phyloP scores from a whole-genome alignment of 2,113 vertebrate species.

The Pterocles burchelli region DNA sequence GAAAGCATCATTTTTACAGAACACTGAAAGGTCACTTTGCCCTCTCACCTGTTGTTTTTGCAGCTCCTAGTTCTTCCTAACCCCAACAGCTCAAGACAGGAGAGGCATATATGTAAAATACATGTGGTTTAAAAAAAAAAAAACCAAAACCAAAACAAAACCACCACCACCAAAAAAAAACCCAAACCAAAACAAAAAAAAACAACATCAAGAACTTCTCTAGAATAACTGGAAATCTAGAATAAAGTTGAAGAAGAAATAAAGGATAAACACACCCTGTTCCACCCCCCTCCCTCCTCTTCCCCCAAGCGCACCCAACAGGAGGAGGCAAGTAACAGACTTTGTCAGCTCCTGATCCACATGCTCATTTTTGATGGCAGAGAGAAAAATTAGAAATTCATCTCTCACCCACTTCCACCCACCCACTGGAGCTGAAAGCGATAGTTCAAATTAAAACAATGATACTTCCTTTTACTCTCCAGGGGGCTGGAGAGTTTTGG shows the following conservation, averaged over 20 bases:
- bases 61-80: background rate
- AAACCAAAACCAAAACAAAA: background rate
- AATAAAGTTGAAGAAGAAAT: background rate
- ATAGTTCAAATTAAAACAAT: conserved; percentile 37
- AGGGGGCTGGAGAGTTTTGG: background rate
- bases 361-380: background rate
- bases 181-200: background rate
- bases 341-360: conserved; percentile 14
- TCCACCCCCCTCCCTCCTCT: background rate
- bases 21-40: background rate
- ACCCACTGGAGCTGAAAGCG: background rate
- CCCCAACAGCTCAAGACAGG: background rate
- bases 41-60: background rate
- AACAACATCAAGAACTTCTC: background rate
- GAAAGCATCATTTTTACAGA: background rate
- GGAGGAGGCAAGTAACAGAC: conserved; percentile 16
- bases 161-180: background rate
- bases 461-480: conserved; percentile 31
- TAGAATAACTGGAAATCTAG: background rate
- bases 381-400: conserved; percentile 45
- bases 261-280: background rate
- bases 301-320: background rate
- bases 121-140: background rate
- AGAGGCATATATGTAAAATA: background rate
- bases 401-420: conserved; percentile 15